phyloP scores from a whole-genome alignment of 2,797 vertebrate genomes.

The Chelonia mydas region DNA sequence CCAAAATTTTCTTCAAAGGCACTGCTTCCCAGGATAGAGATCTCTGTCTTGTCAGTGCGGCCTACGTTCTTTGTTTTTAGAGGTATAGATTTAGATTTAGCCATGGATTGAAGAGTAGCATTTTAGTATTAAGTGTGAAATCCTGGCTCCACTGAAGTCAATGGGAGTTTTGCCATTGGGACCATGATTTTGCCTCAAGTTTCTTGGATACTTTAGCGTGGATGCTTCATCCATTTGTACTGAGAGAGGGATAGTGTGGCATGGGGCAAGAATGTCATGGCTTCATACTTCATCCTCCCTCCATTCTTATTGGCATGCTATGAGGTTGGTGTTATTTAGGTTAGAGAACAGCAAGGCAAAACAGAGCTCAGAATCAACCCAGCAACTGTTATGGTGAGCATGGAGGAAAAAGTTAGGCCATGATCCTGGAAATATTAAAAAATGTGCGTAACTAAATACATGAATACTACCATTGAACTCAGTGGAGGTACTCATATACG shows the following conservation, averaged over 20 bases:
- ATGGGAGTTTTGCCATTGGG: background rate
- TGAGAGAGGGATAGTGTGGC: fast-evolving
- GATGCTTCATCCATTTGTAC: background rate
- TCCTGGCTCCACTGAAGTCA: background rate
- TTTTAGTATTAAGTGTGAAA: background rate
- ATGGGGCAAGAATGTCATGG: background rate
- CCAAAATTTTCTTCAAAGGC: too few species aligned
- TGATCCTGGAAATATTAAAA: background rate
- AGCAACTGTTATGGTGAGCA: fast-evolving
- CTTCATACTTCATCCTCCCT: background rate
- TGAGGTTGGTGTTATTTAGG: fast-evolving
- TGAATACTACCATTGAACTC: fast-evolving
- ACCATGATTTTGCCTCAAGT: background rate
- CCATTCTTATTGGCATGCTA: fast-evolving
- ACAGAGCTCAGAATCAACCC: background rate
- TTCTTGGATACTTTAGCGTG: background rate
- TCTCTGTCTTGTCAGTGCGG: too few species aligned
- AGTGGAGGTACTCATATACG: background rate
- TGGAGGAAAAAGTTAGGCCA: background rate
- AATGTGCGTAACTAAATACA: background rate
- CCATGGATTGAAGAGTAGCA: background rate
- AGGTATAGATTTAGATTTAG: too few species aligned
- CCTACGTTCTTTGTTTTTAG: too few species aligned
- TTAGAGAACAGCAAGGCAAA: background rate
- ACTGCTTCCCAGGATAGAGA: too few species aligned